phyloP scores from a whole-genome alignment of 2,797 vertebrate species.

The Notoglanidium macrostoma region DNA sequence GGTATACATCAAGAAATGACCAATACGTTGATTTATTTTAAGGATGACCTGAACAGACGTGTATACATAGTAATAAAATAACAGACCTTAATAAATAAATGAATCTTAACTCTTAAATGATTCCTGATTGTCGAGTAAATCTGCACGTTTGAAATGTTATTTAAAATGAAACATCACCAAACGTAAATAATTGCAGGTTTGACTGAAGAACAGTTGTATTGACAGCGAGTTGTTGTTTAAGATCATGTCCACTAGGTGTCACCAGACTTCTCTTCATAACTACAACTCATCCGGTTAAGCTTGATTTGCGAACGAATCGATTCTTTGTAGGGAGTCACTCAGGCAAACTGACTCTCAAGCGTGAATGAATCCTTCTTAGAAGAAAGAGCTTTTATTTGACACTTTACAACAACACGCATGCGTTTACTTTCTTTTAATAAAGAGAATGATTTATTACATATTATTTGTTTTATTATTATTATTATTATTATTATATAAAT shows the following conservation, averaged over 20 bases:
- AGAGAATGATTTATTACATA: too few relatives aligned
- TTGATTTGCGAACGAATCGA: neutral
- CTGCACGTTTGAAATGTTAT: neutral
- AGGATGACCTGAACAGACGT: neutral
- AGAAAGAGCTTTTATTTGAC: too few relatives aligned
- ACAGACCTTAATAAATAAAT: neutral
- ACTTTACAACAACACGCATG: too few relatives aligned
- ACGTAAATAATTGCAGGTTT: neutral
- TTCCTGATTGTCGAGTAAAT: too few relatives aligned
- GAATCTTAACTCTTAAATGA: neutral
- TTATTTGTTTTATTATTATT: too few relatives aligned
- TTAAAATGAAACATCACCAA: neutral
- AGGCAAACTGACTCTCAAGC: neutral
- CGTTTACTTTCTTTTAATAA: too few relatives aligned
- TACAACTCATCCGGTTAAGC: neutral
- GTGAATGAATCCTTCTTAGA: neutral
- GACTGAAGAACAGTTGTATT: neutral
- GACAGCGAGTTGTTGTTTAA: neutral
- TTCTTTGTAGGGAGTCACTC: neutral
- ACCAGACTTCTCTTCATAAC: neutral
- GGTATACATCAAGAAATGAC: neutral
- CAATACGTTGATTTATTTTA: neutral
- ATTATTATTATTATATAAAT: too few relatives aligned
- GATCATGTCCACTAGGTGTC: slow-evolving; percentile 1
- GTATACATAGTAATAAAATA: neutral